Evolutionary conservation across 2,797 vertebrate species (phyloP).

Genomic region (Vespertilio murinus): DNA sequence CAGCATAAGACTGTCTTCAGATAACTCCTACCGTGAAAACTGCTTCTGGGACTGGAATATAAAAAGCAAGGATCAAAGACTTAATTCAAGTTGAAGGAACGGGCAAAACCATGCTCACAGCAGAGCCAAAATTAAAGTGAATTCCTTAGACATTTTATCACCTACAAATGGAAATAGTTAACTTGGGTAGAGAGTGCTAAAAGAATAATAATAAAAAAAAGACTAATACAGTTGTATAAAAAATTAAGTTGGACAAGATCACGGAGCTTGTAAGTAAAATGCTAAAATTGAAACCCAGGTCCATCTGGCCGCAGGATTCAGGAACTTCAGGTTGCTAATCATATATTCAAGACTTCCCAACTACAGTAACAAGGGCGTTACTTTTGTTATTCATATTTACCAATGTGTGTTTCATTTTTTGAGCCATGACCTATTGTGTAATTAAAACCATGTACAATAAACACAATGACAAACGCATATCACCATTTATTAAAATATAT

Average conservation of each 20-base stretch:
- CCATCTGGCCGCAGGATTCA: neutral
- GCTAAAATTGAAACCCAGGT: neutral
- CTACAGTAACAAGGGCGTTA: neutral
- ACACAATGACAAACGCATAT: neutral
- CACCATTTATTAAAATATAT: neutral
- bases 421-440: neutral
- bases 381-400: neutral
- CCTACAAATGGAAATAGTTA: constrained; percentile 49
- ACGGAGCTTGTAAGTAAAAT: neutral
- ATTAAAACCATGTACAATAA: neutral
- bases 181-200: constrained; percentile 47
- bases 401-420: neutral
- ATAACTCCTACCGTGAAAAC: constrained; percentile 38
- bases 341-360: neutral
- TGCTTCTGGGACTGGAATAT: constrained; percentile 45
- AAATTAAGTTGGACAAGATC: neutral
- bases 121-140: constrained; percentile 52
- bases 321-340: neutral
- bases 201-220: constrained; percentile 32
- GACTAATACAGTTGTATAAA: neutral
- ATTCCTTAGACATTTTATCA: constrained; percentile 31
- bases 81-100: constrained; percentile 57
- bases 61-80: constrained; percentile 45
- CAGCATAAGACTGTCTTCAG: constrained; percentile 54
- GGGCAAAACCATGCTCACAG: constrained; percentile 58